Percentiles rank a stretch among this genome's conserved stretches.
These are phyloP conservation scores for Drosophila meridionalis DNA, from an alignment of 2,888 invertebrate species.

Conservation along the genomic window DNA sequence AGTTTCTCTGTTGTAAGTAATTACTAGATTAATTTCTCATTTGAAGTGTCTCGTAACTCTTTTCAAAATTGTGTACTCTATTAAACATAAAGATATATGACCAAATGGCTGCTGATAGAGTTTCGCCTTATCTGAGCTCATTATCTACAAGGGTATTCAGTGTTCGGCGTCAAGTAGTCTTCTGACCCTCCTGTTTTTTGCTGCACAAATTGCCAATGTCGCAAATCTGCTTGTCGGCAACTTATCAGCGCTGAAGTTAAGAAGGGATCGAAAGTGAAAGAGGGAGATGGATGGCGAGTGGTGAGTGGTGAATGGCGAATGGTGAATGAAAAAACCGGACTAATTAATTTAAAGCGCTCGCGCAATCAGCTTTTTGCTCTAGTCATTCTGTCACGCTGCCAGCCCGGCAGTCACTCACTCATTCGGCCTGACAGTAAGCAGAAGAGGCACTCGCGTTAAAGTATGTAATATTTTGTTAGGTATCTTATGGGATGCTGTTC, in stretches of 20 bases:
- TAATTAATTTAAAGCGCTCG: slow-evolving; percentile 75
- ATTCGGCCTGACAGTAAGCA: slow-evolving; percentile 22
- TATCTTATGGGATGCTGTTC: slow-evolving; percentile 19
- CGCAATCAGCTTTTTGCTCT: slow-evolving; percentile 61
- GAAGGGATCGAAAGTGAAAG: neutral
- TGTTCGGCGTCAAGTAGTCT: neutral
- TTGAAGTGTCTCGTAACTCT: too few relatives aligned
- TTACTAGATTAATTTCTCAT: too few relatives aligned
- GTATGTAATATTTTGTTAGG: slow-evolving; percentile 61
- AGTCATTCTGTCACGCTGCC: slow-evolving; percentile 33
- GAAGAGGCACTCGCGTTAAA: slow-evolving; percentile 32
- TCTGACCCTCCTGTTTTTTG: neutral
- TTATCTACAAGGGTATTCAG: neutral
- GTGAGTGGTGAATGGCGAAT: slow-evolving; percentile 27
- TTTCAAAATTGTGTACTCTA: too few relatives aligned
- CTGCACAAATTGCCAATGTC: slow-evolving; percentile 64
- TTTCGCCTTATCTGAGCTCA: too few relatives aligned
- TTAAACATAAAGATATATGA: too few relatives aligned
- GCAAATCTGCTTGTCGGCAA: slow-evolving; percentile 75
- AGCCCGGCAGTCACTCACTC: slow-evolving; percentile 22
- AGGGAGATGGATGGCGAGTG: slow-evolving; percentile 15
- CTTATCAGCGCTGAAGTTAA: slow-evolving; percentile 58
- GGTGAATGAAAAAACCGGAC: slow-evolving; percentile 31
- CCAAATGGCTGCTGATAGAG: too few relatives aligned
- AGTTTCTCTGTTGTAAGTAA: neutral